Evolutionary conservation across 1,140 invertebrate species (phyloP).

Genomic region (Brachionus asplanchnoidis): DNA sequence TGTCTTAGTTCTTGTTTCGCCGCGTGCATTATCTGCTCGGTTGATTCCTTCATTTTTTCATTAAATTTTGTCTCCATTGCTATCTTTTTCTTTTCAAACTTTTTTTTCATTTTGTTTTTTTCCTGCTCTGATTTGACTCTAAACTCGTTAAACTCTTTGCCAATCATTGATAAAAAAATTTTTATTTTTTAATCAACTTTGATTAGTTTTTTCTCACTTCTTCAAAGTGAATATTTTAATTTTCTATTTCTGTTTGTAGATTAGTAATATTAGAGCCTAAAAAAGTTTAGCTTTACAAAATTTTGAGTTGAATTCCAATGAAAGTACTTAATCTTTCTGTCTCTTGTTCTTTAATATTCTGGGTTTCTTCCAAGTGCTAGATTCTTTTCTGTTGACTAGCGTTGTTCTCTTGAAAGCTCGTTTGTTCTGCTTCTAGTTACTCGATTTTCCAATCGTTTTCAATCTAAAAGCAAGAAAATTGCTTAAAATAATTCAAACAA

Average conservation of each 20-base stretch:
- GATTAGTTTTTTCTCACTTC: slow-evolving; percentile 44
- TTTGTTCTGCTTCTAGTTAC: slow-evolving; percentile 47
- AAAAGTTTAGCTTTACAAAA: neutral
- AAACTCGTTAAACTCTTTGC: slow-evolving; percentile 45
- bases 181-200: neutral
- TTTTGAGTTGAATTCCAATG: no score
- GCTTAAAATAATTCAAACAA: no score
- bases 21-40: slow-evolving; percentile 43
- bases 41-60: slow-evolving; percentile 45
- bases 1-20: slow-evolving; percentile 42
- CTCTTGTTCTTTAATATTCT: slow-evolving; percentile 49
- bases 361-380: slow-evolving; percentile 46
- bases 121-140: slow-evolving; percentile 44
- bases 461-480: no score
- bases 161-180: slow-evolving; percentile 45
- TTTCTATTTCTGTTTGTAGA: slow-evolving; percentile 45
- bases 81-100: slow-evolving; percentile 48
- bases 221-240: slow-evolving; percentile 45
- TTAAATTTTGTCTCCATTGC: slow-evolving; percentile 48
- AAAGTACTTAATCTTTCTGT: slow-evolving; percentile 45
- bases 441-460: slow-evolving; percentile 37
- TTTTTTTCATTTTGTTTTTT: slow-evolving; percentile 44
- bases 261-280: slow-evolving; percentile 44
- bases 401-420: slow-evolving; percentile 42
- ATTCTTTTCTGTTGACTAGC: slow-evolving; percentile 47